These are phyloP conservation scores for Diaphora mendica DNA, from an alignment of 2,888 invertebrate species.

Conservation along the genomic window DNA sequence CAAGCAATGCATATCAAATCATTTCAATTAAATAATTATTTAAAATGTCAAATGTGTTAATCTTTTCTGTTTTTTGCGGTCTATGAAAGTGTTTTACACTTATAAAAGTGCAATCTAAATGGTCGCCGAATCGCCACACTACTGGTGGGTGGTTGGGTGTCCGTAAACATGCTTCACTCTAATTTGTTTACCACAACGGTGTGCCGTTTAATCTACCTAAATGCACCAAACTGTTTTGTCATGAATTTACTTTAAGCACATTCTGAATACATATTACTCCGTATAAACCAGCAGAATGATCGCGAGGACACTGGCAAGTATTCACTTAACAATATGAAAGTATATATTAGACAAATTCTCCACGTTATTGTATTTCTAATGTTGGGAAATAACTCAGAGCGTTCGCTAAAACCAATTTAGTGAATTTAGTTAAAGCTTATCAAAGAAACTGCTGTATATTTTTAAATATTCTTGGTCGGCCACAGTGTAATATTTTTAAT, in stretches of 20 bases:
- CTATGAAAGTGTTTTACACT: not conserved
- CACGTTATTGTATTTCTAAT: slow-evolving; percentile 38
- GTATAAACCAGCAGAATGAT: slow-evolving; percentile 21
- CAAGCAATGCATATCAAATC: no score
- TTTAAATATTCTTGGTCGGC: no score
- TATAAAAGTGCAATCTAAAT: slow-evolving; percentile 14
- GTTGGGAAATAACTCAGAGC: slow-evolving; percentile 29
- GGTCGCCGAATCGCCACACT: slow-evolving; percentile 12
- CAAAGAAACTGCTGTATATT: no score
- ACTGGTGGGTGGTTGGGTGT: slow-evolving; percentile 20
- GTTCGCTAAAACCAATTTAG: slow-evolving; percentile 24
- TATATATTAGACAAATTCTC: slow-evolving; percentile 38
- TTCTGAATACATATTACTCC: slow-evolving; percentile 33
- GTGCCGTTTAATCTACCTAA: slow-evolving; percentile 40
- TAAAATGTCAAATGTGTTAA: no score
- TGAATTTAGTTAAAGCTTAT: slow-evolving; percentile 27
- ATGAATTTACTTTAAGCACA: slow-evolving; percentile 44
- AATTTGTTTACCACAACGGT: slow-evolving; percentile 58
- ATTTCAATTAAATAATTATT: no score
- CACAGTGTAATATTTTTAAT: no score
- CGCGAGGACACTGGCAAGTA: slow-evolving; percentile 12
- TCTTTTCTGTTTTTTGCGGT: not conserved
- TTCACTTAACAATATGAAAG: slow-evolving; percentile 24
- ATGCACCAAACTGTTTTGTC: slow-evolving; percentile 39
- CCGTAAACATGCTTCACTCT: slow-evolving; percentile 48